These are phyloP conservation scores for Caenorhabditis sinica DNA, from an alignment of 2,888 invertebrate genomes.

Conservation along the genomic window DNA sequence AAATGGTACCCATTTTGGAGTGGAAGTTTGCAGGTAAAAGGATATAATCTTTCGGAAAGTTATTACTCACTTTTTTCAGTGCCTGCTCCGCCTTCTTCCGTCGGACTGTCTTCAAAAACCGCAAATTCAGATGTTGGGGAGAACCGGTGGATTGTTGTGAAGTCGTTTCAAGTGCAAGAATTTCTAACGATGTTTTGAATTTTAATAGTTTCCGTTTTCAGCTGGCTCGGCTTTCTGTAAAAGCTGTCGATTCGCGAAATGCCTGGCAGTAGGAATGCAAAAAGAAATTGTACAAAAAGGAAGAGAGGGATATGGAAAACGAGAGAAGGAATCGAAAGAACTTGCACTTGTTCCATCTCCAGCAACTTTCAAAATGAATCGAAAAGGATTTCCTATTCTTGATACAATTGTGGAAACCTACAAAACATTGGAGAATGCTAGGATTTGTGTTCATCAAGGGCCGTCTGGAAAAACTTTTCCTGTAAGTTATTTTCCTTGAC, in stretches of 20 bases:
- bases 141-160: slow-evolving; percentile 45
- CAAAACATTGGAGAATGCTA: slow-evolving; percentile 18
- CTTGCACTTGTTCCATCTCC: slow-evolving; percentile 19
- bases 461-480: slow-evolving; percentile 1
- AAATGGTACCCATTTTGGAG: slow-evolving; percentile 57
- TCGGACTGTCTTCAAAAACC: slow-evolving; percentile 45
- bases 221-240: slow-evolving; percentile 50
- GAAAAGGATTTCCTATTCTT: slow-evolving; percentile 38
- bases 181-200: neutral
- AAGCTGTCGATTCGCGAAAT: slow-evolving; percentile 58
- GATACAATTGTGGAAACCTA: slow-evolving; percentile 54
- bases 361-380: slow-evolving; percentile 23
- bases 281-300: slow-evolving; percentile 65
- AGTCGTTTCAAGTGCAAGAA: slow-evolving; percentile 42
- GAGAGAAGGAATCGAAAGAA: slow-evolving; percentile 36
- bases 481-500: neutral
- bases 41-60: neutral
- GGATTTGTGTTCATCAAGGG: slow-evolving; percentile 33
- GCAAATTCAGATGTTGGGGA: slow-evolving; percentile 50
- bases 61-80: slow-evolving; percentile 30
- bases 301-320: slow-evolving; percentile 66
- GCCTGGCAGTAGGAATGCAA: slow-evolving; percentile 58
- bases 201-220: neutral
- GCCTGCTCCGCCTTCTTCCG: slow-evolving; percentile 64
- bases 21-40: slow-evolving; percentile 45